Percentiles rank a stretch among this genome's conserved stretches.
Evolutionary conservation across 2,797 vertebrate genomes (phyloP).

Genomic region (Streptopelia turtur): DNA sequence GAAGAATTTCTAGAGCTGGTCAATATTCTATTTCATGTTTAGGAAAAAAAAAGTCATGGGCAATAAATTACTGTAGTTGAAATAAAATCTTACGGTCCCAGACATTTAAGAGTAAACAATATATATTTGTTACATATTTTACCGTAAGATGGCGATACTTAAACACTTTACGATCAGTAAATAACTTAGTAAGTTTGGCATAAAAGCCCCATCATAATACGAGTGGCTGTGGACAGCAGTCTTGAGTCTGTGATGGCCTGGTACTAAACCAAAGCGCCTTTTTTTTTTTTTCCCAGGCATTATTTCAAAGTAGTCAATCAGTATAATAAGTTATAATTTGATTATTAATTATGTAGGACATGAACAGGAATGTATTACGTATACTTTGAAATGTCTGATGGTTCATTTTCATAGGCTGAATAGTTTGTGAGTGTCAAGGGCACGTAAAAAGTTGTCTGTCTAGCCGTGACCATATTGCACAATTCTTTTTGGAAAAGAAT

Average conservation of each 20-base stretch:
- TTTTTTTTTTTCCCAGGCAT: background rate
- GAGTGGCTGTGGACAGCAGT: background rate
- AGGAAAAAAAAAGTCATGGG: background rate
- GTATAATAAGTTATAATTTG: background rate
- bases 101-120: background rate
- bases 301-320: background rate
- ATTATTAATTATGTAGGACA: background rate
- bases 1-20: background rate
- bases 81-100: background rate
- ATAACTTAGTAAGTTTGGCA: background rate
- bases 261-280: background rate
- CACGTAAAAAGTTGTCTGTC: background rate
- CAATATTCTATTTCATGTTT: background rate
- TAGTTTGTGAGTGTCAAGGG: background rate
- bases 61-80: background rate
- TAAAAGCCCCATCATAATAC: background rate
- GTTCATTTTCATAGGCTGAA: background rate
- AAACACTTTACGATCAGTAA: slow-evolving; percentile 18
- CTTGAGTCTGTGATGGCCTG: background rate
- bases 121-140: slow-evolving; percentile 30
- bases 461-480: background rate
- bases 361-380: background rate
- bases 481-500: background rate
- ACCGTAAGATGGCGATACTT: slow-evolving; percentile 67
- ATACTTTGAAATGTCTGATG: background rate